A percentile compares a stretch with the other conserved stretches of the same genome.
These are phyloP conservation scores for Crypturellus tataupa DNA, from an alignment of 2,797 vertebrate species.

Conservation along the genomic window DNA sequence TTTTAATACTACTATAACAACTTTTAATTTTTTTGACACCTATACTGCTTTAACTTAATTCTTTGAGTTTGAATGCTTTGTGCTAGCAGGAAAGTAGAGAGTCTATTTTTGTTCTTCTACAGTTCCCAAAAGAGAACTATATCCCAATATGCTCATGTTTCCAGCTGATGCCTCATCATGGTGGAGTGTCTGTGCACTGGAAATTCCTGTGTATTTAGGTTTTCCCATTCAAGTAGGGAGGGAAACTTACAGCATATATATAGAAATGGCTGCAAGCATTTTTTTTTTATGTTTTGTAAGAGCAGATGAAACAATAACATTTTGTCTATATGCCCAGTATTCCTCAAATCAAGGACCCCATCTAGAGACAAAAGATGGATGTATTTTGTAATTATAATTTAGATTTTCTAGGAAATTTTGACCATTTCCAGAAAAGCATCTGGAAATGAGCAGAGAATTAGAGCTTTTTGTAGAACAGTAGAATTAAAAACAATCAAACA, in stretches of 20 bases:
- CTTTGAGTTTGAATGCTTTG: background rate
- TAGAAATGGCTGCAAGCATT: background rate
- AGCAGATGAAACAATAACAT: background rate
- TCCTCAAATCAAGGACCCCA: background rate
- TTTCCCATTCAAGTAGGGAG: background rate
- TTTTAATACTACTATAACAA: background rate
- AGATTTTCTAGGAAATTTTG: background rate
- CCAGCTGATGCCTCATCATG: background rate
- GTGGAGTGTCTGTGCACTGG: background rate
- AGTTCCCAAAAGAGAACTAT: background rate
- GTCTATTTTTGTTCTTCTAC: background rate
- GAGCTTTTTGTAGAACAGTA: background rate
- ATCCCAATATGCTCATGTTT: background rate
- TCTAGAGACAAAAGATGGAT: background rate
- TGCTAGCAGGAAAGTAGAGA: background rate
- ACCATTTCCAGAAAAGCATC: background rate
- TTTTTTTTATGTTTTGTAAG: background rate
- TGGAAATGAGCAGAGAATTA: background rate
- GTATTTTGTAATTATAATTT: background rate
- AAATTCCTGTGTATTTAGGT: background rate
- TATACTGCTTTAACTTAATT: background rate
- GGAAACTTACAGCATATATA: fast-evolving
- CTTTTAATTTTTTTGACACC: background rate
- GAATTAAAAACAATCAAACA: background rate
- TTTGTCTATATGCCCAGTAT: background rate